These are phyloP conservation scores for Takifugu ocellatus DNA, from an alignment of 2,797 vertebrate species.

Conservation along the genomic window DNA sequence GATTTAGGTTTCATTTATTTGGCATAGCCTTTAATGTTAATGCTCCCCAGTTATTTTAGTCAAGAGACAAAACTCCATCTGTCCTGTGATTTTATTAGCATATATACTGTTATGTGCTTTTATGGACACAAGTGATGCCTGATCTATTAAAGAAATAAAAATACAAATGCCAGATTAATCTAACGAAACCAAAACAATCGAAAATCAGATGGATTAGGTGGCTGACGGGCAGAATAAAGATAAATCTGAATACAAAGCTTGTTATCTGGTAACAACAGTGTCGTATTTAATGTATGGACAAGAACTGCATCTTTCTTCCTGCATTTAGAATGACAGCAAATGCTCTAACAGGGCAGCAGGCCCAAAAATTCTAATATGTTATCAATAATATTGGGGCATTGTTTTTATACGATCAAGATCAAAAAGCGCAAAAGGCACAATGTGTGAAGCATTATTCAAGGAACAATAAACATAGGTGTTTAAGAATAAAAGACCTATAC, in stretches of 20 bases:
- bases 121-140: too few relatives aligned
- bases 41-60: too few relatives aligned
- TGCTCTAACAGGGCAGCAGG: not conserved
- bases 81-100: too few relatives aligned
- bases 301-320: not conserved
- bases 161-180: not conserved
- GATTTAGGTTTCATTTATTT: too few relatives aligned
- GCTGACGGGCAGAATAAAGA: too few relatives aligned
- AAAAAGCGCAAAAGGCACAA: not conserved
- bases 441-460: too few relatives aligned
- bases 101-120: too few relatives aligned
- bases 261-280: too few relatives aligned
- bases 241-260: not conserved
- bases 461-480: not conserved
- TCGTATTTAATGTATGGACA: not conserved
- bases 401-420: not conserved
- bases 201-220: not conserved
- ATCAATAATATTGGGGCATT: not conserved
- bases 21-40: too few relatives aligned
- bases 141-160: too few relatives aligned
- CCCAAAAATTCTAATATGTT: not conserved
- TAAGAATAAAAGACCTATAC: not conserved
- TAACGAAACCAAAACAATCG: not conserved
- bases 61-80: too few relatives aligned
- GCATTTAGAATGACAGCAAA: not conserved